Evolutionary conservation across 1,140 invertebrate genomes (phyloP).

Genomic region (Drosophila eugracilis): DNA sequence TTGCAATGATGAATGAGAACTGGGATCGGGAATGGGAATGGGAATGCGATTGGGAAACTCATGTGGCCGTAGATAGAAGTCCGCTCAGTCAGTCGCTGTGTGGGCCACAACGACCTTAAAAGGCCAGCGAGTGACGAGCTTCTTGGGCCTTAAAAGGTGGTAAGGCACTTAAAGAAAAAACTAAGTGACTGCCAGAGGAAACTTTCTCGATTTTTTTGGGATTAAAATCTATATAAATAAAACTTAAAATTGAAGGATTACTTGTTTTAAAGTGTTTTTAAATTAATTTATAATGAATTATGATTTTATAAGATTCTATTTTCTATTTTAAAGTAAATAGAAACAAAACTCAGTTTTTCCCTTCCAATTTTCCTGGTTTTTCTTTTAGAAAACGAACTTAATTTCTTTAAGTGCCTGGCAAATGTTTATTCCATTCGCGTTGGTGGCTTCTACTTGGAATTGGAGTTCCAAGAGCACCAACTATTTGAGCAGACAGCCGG

Average conservation of each 20-base stretch:
- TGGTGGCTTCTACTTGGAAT: constrained; percentile 16
- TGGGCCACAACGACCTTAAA: constrained; percentile 43
- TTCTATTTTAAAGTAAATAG: no score
- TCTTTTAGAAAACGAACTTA: neutral
- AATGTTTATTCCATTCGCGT: constrained; percentile 3
- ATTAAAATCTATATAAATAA: no score
- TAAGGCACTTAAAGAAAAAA: constrained; percentile 16
- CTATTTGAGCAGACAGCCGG: constrained; percentile 27
- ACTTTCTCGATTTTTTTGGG: no score
- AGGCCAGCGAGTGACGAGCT: constrained; percentile 12
- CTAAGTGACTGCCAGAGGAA: no score
- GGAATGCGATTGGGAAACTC: constrained; percentile 34
- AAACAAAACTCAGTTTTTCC: no score
- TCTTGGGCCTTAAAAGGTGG: neutral
- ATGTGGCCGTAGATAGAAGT: constrained; percentile 20
- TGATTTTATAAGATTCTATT: no score
- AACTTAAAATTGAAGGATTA: no score
- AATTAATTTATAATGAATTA: no score
- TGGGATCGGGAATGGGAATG: no score
- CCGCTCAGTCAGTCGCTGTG: constrained; percentile 10
- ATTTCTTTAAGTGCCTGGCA: neutral
- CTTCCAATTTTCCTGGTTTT: no score
- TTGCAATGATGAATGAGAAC: no score
- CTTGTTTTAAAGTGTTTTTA: no score
- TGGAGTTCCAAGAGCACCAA: constrained; percentile 7